Percentiles rank a stretch among this genome's conserved stretches.
Evolutionary conservation across 1,140 invertebrate species (phyloP).

Genomic region (Stenopsyche tienmushanensis): DNA sequence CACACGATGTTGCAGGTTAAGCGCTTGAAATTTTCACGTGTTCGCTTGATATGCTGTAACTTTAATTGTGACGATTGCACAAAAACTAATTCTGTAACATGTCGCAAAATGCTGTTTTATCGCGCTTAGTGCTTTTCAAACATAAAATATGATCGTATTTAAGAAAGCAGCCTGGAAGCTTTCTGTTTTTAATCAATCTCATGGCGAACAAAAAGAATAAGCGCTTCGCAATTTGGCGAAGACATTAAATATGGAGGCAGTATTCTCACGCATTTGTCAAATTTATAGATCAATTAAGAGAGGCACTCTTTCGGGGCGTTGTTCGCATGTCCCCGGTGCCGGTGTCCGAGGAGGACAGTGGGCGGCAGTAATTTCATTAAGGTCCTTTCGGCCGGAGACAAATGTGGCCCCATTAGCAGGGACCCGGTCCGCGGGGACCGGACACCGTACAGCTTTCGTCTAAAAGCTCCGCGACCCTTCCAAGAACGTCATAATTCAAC

Average conservation of each 20-base stretch:
- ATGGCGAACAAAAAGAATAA: no score
- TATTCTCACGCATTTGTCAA: constrained; percentile 19
- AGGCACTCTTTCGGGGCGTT: constrained; percentile 16
- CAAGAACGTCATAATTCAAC: constrained; percentile 29
- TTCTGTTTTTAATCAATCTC: no score
- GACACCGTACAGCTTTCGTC: constrained; percentile 15
- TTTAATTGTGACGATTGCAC: no score
- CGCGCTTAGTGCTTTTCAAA: no score
- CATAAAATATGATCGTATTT: no score
- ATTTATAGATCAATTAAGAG: constrained; percentile 35
- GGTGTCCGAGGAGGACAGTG: constrained; percentile 22
- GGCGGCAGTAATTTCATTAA: constrained; percentile 42
- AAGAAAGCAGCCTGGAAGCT: no score
- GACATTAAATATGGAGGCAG: constrained; percentile 13
- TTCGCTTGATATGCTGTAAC: no score
- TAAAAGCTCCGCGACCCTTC: constrained; percentile 18
- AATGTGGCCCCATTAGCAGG: constrained; percentile 40
- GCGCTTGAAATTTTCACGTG: no score
- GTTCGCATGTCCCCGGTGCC: background rate
- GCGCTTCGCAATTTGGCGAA: background rate
- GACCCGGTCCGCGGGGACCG: constrained; percentile 29
- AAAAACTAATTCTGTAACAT: no score
- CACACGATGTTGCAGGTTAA: no score
- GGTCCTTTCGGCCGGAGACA: constrained; percentile 37
- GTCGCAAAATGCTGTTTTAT: no score